Percentiles rank a stretch among this genome's conserved stretches.
These are phyloP conservation scores for Aplocera efformata DNA, from an alignment of 2,888 invertebrate genomes.

Conservation along the genomic window DNA sequence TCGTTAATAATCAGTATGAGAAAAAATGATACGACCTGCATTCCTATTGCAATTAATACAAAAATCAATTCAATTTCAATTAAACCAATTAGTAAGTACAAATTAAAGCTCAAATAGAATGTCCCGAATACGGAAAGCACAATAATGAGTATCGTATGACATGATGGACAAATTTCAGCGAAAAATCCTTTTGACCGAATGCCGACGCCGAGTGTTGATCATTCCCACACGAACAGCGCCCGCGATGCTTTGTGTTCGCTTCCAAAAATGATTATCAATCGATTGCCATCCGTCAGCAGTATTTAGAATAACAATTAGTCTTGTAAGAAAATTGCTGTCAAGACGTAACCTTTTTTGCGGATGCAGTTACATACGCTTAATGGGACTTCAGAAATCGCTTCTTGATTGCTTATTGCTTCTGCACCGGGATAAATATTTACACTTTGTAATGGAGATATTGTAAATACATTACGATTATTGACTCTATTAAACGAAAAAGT, in stretches of 20 bases:
- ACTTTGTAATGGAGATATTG: slow-evolving; percentile 19
- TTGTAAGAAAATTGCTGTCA: slow-evolving; percentile 13
- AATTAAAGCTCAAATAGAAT: slow-evolving; percentile 34
- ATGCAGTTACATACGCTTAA: slow-evolving; percentile 12
- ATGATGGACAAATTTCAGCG: slow-evolving; percentile 58
- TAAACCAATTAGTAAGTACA: not conserved
- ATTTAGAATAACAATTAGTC: slow-evolving; percentile 23
- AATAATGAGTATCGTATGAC: slow-evolving; percentile 56
- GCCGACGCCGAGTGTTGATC: slow-evolving; percentile 69
- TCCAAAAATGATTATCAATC: slow-evolving; percentile 57
- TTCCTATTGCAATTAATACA: not conserved
- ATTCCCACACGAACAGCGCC: slow-evolving; percentile 69
- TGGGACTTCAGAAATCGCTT: slow-evolving; percentile 19
- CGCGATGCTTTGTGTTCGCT: slow-evolving; percentile 45
- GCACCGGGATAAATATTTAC: slow-evolving; percentile 14
- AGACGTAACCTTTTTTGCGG: slow-evolving; percentile 16
- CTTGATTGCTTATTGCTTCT: slow-evolving; percentile 15
- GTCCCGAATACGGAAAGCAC: slow-evolving; percentile 41
- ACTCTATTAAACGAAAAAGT: slow-evolving; percentile 14
- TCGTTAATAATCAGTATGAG: too few species aligned
- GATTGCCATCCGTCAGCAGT: slow-evolving; percentile 32
- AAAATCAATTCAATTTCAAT: slow-evolving; percentile 2
- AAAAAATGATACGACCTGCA: too few species aligned
- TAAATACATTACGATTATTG: slow-evolving; percentile 19
- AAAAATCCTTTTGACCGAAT: slow-evolving; percentile 62